phyloP scores from a whole-genome alignment of 1,140 invertebrate species.

The Coptotermes formosanus region DNA sequence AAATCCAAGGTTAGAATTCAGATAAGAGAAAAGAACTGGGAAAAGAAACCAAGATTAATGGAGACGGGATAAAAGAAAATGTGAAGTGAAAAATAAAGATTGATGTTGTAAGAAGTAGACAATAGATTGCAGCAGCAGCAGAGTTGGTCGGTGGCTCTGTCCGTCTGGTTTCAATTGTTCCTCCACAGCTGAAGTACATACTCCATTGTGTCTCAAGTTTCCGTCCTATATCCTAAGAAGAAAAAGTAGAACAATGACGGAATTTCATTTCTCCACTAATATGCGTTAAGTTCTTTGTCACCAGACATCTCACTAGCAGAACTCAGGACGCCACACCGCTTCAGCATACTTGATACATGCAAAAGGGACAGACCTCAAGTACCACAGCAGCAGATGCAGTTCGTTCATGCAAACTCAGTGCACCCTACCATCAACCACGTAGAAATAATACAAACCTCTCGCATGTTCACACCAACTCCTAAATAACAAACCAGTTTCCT shows the following conservation, averaged over 20 bases:
- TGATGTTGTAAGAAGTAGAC: neutral
- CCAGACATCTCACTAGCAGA: neutral
- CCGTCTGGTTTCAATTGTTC: neutral
- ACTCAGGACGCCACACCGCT: too few relatives aligned
- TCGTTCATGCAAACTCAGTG: too few relatives aligned
- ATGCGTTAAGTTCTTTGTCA: neutral
- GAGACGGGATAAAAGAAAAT: neutral
- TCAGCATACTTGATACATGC: too few relatives aligned
- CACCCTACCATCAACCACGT: too few relatives aligned
- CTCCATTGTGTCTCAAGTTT: neutral
- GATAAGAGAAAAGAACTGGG: neutral
- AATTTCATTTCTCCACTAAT: neutral
- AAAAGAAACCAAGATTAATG: slow-evolving; percentile 8
- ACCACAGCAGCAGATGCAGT: too few relatives aligned
- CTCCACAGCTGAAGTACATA: neutral
- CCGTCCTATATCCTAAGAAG: neutral
- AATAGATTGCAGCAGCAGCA: neutral
- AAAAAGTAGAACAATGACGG: neutral
- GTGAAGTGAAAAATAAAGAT: slow-evolving; percentile 12
- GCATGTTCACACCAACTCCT: too few relatives aligned
- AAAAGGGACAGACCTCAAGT: too few relatives aligned
- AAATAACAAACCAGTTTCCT: too few relatives aligned
- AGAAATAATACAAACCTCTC: too few relatives aligned
- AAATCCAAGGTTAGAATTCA: neutral
- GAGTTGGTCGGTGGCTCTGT: neutral